phyloP scores from a whole-genome alignment of 37 sponge, comb jelly and placozoan species.

The Agelas oroides region DNA sequence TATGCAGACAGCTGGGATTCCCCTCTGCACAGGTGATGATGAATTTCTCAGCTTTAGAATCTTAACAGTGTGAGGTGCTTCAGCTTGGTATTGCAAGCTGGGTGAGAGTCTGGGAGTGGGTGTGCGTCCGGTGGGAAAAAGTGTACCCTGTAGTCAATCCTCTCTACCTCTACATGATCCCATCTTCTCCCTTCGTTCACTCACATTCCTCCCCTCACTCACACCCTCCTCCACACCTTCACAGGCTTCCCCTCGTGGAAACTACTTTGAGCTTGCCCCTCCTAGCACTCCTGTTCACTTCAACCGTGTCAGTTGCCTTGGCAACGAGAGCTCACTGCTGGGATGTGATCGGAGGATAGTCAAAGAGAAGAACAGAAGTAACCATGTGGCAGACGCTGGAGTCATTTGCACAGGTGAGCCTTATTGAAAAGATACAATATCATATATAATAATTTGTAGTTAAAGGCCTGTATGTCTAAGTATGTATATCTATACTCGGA shows the following conservation, averaged over 20 bases:
- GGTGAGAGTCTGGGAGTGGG: too few species aligned
- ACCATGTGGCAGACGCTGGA: background rate
- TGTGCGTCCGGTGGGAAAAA: too few species aligned
- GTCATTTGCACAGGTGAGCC: constrained; percentile 31
- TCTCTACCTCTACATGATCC: too few species aligned
- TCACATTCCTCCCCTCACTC: too few species aligned
- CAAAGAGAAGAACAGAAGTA: background rate
- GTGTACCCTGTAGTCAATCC: too few species aligned
- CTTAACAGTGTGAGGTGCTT: background rate
- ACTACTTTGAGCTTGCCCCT: background rate
- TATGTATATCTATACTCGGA: too few species aligned
- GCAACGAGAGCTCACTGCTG: constrained; percentile 12
- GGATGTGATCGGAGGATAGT: background rate
- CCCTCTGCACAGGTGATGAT: constrained; percentile 14
- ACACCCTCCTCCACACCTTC: background rate
- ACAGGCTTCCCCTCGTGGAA: background rate
- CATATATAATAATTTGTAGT: too few species aligned
- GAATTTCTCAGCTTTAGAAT: too few species aligned
- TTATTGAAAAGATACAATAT: too few species aligned
- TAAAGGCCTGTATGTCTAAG: too few species aligned
- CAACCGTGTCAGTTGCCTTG: constrained; percentile 13
- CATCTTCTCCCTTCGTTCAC: too few species aligned
- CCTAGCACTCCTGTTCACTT: constrained; percentile 1
- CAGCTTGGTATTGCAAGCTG: background rate
- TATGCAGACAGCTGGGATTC: constrained; percentile 43